Evolutionary conservation across 1,140 invertebrate species (phyloP).

Genomic region (Lethocerus indicus): DNA sequence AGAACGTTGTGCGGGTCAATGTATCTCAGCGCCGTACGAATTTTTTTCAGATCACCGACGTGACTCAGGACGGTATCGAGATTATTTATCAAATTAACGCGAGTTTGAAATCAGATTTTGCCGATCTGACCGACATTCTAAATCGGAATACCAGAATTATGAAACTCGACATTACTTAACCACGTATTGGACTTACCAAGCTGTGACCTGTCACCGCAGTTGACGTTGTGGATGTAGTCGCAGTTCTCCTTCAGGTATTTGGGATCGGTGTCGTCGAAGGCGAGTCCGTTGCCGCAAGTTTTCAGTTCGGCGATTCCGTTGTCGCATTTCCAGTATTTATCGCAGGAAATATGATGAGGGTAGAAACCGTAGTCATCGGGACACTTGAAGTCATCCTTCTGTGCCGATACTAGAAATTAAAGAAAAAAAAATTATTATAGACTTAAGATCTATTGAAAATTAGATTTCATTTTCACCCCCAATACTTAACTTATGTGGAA

Average conservation of each 20-base stretch:
- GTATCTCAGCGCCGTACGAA: too few species aligned
- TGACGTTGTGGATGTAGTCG: conserved; percentile 89
- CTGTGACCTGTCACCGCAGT: conserved; percentile 73
- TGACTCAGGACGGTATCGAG: too few species aligned
- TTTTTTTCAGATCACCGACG: too few species aligned
- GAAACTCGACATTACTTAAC: too few species aligned
- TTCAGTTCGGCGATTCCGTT: conserved; percentile 74
- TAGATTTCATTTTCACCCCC: too few species aligned
- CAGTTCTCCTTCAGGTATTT: conserved; percentile 88
- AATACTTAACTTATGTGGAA: too few species aligned
- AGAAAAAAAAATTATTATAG: background rate
- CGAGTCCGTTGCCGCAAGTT: conserved; percentile 84
- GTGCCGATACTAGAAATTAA: background rate
- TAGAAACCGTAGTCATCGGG: conserved; percentile 90
- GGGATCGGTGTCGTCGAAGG: conserved; percentile 73
- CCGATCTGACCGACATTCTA: too few species aligned
- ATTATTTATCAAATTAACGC: too few species aligned
- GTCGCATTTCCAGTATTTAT: conserved; percentile 93
- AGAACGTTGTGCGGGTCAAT: too few species aligned
- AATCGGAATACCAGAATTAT: too few species aligned
- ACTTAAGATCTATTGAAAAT: background rate
- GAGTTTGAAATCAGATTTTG: too few species aligned
- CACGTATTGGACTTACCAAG: conserved; percentile 46
- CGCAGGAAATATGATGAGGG: conserved; percentile 72
- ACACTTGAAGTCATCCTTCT: conserved; percentile 71